phyloP scores from a whole-genome alignment of 1,140 invertebrate species.

The Dryas iulia region DNA sequence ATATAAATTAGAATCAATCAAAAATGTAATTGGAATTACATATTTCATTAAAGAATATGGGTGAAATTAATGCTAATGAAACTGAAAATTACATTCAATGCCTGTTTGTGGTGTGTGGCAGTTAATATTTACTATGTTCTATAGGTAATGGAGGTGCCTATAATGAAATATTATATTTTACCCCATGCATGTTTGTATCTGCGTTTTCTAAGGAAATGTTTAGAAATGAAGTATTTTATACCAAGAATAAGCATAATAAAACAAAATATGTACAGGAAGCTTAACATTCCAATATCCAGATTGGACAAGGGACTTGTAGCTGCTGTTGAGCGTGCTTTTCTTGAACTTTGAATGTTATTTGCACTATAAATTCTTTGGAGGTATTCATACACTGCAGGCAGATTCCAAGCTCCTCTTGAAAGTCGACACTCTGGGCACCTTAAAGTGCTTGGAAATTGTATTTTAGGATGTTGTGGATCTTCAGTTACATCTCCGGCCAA shows the following conservation, averaged over 20 bases:
- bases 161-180: slow-evolving; percentile 79
- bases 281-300: slow-evolving; percentile 73
- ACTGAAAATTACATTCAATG: not conserved
- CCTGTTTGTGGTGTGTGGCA: not conserved
- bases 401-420: slow-evolving; percentile 83
- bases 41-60: not conserved
- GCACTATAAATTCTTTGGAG: slow-evolving; percentile 87
- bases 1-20: not conserved
- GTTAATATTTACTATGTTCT: not conserved
- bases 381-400: slow-evolving; percentile 86
- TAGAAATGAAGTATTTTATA: slow-evolving; percentile 88
- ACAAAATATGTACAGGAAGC: slow-evolving; percentile 78
- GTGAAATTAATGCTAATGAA: not conserved
- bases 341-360: slow-evolving; percentile 76
- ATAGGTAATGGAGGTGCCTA: not conserved
- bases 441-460: slow-evolving; percentile 90
- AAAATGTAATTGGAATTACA: not conserved
- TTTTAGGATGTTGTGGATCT: slow-evolving; percentile 94
- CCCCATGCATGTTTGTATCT: slow-evolving; percentile 83
- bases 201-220: slow-evolving; percentile 86
- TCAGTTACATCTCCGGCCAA: slow-evolving; percentile 92
- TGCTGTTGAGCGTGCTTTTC: slow-evolving; percentile 37
- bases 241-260: slow-evolving; percentile 82
- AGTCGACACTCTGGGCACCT: slow-evolving; percentile 87
- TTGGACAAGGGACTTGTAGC: slow-evolving; percentile 59